Percentiles rank a stretch among this genome's conserved stretches.
Evolutionary conservation across 2,113 vertebrate species (phyloP).

Genomic region (Toxotes jaculatrix): DNA sequence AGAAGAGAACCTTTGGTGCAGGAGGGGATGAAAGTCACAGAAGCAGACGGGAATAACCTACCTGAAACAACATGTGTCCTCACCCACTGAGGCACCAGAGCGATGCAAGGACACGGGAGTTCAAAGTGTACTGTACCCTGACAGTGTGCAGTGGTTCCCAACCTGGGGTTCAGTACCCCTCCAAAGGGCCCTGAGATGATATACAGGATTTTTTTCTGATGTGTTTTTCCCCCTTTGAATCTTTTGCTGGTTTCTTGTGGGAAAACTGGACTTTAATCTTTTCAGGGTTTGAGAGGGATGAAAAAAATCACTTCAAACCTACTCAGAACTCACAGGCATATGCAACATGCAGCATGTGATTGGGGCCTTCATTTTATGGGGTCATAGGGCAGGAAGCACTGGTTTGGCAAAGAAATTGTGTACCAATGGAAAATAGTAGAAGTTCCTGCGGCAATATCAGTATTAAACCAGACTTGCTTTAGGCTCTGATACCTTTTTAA

Average conservation of each 20-base stretch:
- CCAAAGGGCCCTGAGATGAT: neutral
- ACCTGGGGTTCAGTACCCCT: too few species aligned
- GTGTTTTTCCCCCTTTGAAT: neutral
- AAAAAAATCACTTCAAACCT: neutral
- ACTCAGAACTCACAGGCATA: neutral
- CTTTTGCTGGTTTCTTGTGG: neutral
- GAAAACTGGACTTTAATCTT: neutral
- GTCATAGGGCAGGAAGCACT: too few species aligned
- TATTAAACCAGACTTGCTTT: neutral
- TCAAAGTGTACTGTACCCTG: neutral
- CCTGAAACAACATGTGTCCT: slow-evolving; percentile 6
- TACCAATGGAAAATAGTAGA: neutral
- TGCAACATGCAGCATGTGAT: neutral
- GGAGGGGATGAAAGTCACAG: neutral
- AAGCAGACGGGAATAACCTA: slow-evolving; percentile 14
- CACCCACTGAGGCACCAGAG: neutral
- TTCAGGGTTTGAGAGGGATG: neutral
- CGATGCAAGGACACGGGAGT: neutral
- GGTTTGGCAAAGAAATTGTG: neutral
- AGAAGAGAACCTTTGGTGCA: neutral
- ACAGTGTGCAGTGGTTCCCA: neutral
- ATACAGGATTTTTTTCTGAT: neutral
- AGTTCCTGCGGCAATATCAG: neutral
- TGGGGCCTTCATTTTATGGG: too few species aligned
- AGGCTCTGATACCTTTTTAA: neutral